Conservation (phyloP, 2,888 invertebrate genomes). For the Neria commutata region DNA sequence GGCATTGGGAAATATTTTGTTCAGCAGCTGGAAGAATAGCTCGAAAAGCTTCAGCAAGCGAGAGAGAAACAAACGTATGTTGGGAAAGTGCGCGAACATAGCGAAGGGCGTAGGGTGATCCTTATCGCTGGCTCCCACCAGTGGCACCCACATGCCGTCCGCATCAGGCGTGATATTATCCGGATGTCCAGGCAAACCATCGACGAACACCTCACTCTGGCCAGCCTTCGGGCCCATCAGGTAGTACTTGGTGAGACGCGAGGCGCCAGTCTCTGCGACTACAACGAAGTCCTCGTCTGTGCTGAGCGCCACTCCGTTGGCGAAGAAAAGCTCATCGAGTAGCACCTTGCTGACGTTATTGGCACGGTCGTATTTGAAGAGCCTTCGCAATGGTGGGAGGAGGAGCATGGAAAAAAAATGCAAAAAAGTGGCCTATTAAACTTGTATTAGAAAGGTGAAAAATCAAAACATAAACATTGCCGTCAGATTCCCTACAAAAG, state of each 20-base stretch:
- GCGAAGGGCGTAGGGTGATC: slow-evolving; percentile 67
- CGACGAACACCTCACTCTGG: slow-evolving; percentile 77
- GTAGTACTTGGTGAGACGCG: slow-evolving; percentile 77
- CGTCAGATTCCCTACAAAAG: too few relatives aligned
- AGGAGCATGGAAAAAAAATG: slow-evolving; percentile 24
- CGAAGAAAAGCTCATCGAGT: slow-evolving; percentile 77
- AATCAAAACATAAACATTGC: too few relatives aligned
- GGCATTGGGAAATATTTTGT: slow-evolving; percentile 71
- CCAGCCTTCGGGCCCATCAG: slow-evolving; percentile 83
- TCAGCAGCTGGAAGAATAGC: slow-evolving; percentile 68
- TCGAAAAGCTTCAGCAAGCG: slow-evolving; percentile 69
- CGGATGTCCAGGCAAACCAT: slow-evolving; percentile 73
- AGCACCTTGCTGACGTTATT: slow-evolving; percentile 79
- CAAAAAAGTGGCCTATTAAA: too few relatives aligned
- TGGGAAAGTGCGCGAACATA: slow-evolving; percentile 68
- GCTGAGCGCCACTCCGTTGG: slow-evolving; percentile 87
- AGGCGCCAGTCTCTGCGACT: slow-evolving; percentile 73
- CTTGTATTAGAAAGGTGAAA: too few relatives aligned
- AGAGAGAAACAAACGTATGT: slow-evolving; percentile 69
- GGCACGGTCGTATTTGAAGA: slow-evolving; percentile 79
- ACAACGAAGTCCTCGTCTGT: slow-evolving; percentile 82
- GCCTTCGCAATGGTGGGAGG: slow-evolving; percentile 63
- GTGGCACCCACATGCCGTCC: slow-evolving; percentile 71
- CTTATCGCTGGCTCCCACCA: slow-evolving; percentile 66
- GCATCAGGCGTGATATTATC: slow-evolving; percentile 66